phyloP scores from a whole-genome alignment of 2,113 vertebrate genomes.

The Orycteropus afer region DNA sequence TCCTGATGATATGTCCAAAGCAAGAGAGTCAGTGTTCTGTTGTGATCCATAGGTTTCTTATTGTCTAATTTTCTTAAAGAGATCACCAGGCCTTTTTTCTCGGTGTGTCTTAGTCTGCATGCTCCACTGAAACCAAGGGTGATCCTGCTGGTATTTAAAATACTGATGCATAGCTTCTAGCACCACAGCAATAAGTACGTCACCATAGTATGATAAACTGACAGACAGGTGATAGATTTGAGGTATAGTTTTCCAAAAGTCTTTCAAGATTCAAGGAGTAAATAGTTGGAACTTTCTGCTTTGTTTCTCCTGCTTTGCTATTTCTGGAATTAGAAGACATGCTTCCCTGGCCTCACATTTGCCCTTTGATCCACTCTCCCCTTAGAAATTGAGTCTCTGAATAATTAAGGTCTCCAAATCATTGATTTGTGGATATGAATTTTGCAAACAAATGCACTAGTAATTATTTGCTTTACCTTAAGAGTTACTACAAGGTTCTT shows the following conservation, averaged over 20 bases:
- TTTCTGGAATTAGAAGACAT: not conserved
- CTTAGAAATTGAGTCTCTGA: constrained; percentile 14
- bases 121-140: not conserved
- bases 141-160: not conserved
- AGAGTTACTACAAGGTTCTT: constrained; percentile 13
- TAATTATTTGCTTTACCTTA: constrained; percentile 48
- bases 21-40: not conserved
- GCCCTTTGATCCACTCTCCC: not conserved
- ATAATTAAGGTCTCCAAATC: not conserved
- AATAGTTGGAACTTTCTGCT: not conserved
- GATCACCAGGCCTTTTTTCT: not conserved
- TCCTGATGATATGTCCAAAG: not conserved
- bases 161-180: not conserved
- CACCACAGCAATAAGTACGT: not conserved
- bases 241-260: constrained; percentile 5
- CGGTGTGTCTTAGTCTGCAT: not conserved
- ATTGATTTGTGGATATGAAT: not conserved
- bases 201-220: not conserved
- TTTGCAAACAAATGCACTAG: constrained; percentile 15
- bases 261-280: not conserved
- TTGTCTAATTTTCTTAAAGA: not conserved
- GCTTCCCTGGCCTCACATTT: not conserved
- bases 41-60: too few relatives aligned
- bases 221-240: not conserved
- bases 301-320: not conserved